Conservation (phyloP, 2,797 vertebrate genomes). For the Clarias laeviceps region DNA sequence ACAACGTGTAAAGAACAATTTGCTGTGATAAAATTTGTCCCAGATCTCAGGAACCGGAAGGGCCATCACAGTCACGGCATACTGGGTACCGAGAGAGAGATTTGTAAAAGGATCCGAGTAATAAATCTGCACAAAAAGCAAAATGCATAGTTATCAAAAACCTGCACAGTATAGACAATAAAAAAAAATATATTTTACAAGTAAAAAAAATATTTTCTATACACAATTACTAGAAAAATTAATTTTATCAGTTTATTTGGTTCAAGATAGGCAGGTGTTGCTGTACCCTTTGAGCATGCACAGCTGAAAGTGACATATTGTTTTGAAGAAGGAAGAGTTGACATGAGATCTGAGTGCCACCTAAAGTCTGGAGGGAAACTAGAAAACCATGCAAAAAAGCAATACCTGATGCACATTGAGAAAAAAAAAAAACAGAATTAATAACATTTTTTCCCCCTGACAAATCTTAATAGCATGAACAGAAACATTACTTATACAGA, state of each 20-base stretch:
- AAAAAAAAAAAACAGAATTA: not conserved
- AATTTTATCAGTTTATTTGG: not conserved
- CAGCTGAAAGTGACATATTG: conserved; percentile 69
- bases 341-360: conserved; percentile 65
- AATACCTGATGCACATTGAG: conserved; percentile 67
- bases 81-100: conserved; percentile 70
- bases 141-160: not conserved
- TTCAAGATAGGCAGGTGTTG: not conserved
- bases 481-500: not conserved
- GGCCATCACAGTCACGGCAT: conserved; percentile 75
- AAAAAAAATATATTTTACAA: not conserved
- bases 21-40: conserved; percentile 68
- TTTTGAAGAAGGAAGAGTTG: conserved; percentile 76
- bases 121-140: conserved; percentile 68
- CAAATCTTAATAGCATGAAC: not conserved
- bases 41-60: conserved; percentile 76
- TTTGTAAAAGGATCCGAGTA: conserved; percentile 71
- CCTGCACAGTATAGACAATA: not conserved
- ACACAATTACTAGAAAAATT: not conserved
- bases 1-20: conserved; percentile 74
- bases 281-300: conserved; percentile 67
- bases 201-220: not conserved
- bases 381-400: conserved; percentile 78
- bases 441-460: not conserved
- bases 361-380: conserved; percentile 73